A percentile compares a stretch with the other conserved stretches of the same genome.
These are phyloP conservation scores for Lepilemur ruficaudatus DNA, from an alignment of 2,797 vertebrate genomes.

Conservation along the genomic window DNA sequence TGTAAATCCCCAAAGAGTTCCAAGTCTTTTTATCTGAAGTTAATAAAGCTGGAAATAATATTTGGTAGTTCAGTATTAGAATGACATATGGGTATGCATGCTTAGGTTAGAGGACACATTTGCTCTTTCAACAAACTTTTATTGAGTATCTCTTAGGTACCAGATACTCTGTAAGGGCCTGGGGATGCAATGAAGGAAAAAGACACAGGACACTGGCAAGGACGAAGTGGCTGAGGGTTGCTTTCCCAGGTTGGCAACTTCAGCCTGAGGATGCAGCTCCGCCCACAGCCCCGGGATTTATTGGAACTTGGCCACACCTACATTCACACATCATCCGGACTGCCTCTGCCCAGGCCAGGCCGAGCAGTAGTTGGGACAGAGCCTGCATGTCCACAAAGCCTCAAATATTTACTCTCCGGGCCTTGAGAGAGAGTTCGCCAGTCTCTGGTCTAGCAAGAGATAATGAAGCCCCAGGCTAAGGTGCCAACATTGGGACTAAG, in stretches of 20 bases:
- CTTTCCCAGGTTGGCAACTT: not conserved
- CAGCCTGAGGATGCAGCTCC: not conserved
- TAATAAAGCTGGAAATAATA: not conserved
- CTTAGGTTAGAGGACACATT: not conserved
- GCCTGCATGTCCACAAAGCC: not conserved
- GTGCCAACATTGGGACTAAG: not conserved
- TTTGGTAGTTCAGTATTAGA: not conserved
- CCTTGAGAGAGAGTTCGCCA: not conserved
- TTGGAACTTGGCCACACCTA: not conserved
- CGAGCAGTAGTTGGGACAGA: not conserved
- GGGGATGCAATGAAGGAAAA: not conserved
- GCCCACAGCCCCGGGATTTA: not conserved
- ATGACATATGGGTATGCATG: not conserved
- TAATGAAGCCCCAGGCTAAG: not conserved
- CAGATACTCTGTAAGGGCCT: not conserved
- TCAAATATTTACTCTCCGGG: not conserved
- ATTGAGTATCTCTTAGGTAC: not conserved
- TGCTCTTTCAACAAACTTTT: not conserved
- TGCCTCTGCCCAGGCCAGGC: not conserved
- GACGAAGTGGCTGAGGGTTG: not conserved
- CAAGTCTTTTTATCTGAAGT: not conserved
- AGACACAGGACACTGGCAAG: not conserved
- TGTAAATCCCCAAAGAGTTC: not conserved
- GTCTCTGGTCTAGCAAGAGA: not conserved
- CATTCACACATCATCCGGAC: not conserved